Percentiles rank a stretch among this genome's conserved stretches.
Conservation (phyloP, 2,113 vertebrate genomes). For the Festucalex cinctus region DNA sequence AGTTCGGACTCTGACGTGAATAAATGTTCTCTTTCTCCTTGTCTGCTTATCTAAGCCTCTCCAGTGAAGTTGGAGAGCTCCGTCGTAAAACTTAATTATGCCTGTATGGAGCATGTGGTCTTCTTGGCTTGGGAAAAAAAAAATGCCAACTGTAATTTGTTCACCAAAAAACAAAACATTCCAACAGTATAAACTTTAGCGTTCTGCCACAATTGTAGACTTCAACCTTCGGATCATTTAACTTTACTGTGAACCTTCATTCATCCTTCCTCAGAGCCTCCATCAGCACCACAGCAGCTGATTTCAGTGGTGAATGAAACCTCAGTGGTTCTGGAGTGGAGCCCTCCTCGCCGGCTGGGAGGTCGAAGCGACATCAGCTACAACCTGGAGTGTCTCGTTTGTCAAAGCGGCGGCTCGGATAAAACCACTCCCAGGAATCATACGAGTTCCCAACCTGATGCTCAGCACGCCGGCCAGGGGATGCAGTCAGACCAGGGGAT, state of each 20-base stretch:
- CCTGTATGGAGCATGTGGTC: conserved; percentile 62
- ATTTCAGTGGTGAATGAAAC: conserved; percentile 98
- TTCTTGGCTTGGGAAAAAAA: conserved; percentile 53
- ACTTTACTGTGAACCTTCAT: neutral
- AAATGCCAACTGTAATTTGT: conserved; percentile 29
- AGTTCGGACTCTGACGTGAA: conserved; percentile 55
- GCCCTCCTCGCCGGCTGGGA: conserved; percentile 82
- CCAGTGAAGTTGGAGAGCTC: conserved; percentile 43
- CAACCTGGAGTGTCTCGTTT: conserved; percentile 92
- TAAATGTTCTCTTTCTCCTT: conserved; percentile 28
- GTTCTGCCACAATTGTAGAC: neutral
- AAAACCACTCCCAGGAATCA: conserved; percentile 43
- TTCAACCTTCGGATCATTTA: neutral
- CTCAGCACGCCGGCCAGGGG: conserved; percentile 31
- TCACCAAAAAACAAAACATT: conserved; percentile 2
- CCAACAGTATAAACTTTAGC: conserved; percentile 4
- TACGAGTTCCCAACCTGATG: conserved; percentile 36
- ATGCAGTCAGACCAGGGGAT: conserved; percentile 67
- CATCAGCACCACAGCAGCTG: conserved; percentile 88
- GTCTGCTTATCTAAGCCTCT: conserved; percentile 13
- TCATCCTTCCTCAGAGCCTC: conserved; percentile 77
- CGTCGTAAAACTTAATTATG: conserved; percentile 69
- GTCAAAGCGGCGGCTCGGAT: conserved; percentile 54
- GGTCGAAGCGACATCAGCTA: conserved; percentile 89
- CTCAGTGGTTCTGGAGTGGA: conserved; percentile 96